These are phyloP conservation scores for Aporophyla nigra DNA, from an alignment of 2,888 invertebrate species.

Conservation along the genomic window DNA sequence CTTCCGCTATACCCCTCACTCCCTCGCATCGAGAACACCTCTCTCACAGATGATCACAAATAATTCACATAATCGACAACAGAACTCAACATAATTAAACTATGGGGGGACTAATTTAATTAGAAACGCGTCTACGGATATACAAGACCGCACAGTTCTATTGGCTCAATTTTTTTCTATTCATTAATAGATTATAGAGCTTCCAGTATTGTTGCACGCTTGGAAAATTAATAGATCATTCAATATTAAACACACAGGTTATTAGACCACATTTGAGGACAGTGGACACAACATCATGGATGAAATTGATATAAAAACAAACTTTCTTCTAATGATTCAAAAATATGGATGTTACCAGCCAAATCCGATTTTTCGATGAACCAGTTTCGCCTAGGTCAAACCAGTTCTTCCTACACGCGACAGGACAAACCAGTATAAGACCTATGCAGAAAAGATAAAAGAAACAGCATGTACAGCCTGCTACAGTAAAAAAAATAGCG, in stretches of 20 bases:
- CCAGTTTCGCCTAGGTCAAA: too few species aligned
- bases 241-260: constrained; percentile 71
- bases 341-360: background rate
- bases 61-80: constrained; percentile 87
- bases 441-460: too few species aligned
- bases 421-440: too few species aligned
- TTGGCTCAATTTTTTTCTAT: constrained; percentile 70
- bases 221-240: constrained; percentile 79
- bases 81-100: constrained; percentile 87
- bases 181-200: constrained; percentile 72
- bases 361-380: too few species aligned
- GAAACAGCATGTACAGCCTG: too few species aligned
- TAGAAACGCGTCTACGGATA: constrained; percentile 81
- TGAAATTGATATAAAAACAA: constrained; percentile 77
- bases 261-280: constrained; percentile 57
- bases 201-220: constrained; percentile 81
- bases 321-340: background rate
- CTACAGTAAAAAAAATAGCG: too few species aligned
- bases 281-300: constrained; percentile 39
- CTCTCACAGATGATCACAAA: constrained; percentile 91
- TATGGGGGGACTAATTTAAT: constrained; percentile 82
- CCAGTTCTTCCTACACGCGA: too few species aligned
- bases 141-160: constrained; percentile 78
- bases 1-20: constrained; percentile 91
- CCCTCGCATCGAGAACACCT: constrained; percentile 91